These are phyloP conservation scores for Teleopsis dalmanni DNA, from an alignment of 1,140 invertebrate species.

Conservation along the genomic window DNA sequence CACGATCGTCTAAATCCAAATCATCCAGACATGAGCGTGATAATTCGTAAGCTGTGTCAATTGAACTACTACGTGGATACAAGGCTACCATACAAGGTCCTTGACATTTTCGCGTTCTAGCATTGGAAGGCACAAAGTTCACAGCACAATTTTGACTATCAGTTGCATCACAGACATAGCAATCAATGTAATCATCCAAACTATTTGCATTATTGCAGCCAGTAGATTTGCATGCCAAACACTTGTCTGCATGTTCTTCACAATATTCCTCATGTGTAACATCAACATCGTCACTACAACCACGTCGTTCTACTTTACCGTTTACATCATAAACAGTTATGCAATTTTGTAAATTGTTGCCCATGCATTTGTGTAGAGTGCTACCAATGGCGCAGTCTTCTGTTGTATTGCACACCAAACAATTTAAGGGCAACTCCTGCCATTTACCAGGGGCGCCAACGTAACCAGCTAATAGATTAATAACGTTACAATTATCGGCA, in stretches of 20 bases:
- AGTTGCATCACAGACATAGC: slow-evolving; percentile 31
- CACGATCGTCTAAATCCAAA: slow-evolving; percentile 21
- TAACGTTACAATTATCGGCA: slow-evolving; percentile 21
- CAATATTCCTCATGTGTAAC: slow-evolving; percentile 20
- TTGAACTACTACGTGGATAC: slow-evolving; percentile 30
- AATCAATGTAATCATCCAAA: slow-evolving; percentile 22
- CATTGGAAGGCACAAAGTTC: slow-evolving; percentile 12
- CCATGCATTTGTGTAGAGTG: slow-evolving; percentile 15
- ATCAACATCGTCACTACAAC: slow-evolving; percentile 28
- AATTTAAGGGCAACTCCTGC: slow-evolving; percentile 29
- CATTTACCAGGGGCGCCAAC: slow-evolving; percentile 34
- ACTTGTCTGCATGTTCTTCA: slow-evolving; percentile 19
- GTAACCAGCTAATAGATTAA: slow-evolving; percentile 19
- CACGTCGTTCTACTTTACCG: slow-evolving; percentile 21
- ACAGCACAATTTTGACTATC: slow-evolving; percentile 14
- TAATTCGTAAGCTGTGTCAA: slow-evolving; percentile 26
- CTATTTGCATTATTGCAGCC: slow-evolving; percentile 25
- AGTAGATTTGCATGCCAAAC: slow-evolving; percentile 34
- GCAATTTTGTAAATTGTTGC: slow-evolving; percentile 33
- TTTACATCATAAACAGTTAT: slow-evolving; percentile 22
- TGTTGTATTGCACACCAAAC: slow-evolving; percentile 15
- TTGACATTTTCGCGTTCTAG: slow-evolving; percentile 25
- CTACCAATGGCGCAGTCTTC: slow-evolving; percentile 10
- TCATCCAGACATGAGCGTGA: slow-evolving; percentile 35
- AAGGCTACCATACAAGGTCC: slow-evolving; percentile 30